Base-by-base conservation (phyloP, 2,113 vertebrate genomes). In the Hassar affinis region DNA sequence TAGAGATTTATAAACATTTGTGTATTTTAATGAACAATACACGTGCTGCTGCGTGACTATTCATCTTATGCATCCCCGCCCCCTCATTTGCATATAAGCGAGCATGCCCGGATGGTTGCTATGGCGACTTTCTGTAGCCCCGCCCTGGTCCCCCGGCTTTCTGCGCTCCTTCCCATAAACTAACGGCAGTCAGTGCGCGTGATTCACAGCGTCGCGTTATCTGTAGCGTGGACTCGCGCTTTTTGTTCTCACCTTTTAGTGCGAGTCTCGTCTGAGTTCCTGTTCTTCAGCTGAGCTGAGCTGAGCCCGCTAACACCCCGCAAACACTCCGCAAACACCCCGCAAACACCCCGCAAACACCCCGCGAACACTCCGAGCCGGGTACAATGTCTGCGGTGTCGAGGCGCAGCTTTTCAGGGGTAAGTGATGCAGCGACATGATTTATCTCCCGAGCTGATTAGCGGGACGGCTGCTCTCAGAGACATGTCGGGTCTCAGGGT, bases 41-140 rank as follows among this genome's bases (percentile, higher is more conserved):
- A 51, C 42, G 1, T 27, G 69, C 69, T 1, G 12, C 12, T 22
- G 25, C 69, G 47, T 52, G 72, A 76, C 47, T 33, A 54, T 35
- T 20, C 15, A 1, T 59, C 54, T 78, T 49, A 30, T 17, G n/a
- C 49, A 25, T 78, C 25, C 69, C 56, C 75, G 78, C 85, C 85
- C 80, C 88, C 69, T 87, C 10, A 68, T 87, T 88, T 87, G 82
- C 87, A 83, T 85, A 68, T 64, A 49, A 25, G n/a, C 15, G 74
- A 27, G 52, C 72, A n/a, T 83, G 62, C 88, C 85, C 84, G 88
- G 66, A 85, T 75, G 33, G 91, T 89, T 87, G 45, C 89, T 82
- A 88, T 85, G 85, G 88, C 84, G 84, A 91, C 66, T 51, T 18
- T 2, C 7, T 10, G 17, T 81, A 64, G 64, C 88, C 82, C 90